Evolutionary conservation across 2,888 invertebrate species (phyloP).

Genomic region (Resseliella maxima): DNA sequence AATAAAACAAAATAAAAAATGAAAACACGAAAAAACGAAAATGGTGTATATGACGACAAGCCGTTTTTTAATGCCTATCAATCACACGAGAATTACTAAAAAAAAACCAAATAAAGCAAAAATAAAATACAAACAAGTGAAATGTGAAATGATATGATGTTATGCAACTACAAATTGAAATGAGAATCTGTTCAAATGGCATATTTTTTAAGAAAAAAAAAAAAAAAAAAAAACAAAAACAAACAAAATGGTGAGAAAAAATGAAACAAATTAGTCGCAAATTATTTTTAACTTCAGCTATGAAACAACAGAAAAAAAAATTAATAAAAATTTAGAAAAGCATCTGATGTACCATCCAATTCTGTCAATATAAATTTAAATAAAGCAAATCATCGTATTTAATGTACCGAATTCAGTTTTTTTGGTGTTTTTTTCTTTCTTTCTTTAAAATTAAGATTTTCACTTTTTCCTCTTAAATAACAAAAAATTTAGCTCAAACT

Average conservation of each 20-base stretch:
- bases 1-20: neutral
- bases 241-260: too few relatives aligned
- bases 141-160: neutral
- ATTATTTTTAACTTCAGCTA: constrained; percentile 51
- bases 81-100: neutral
- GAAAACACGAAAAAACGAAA: too few relatives aligned
- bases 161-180: constrained; percentile 42
- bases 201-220: constrained; percentile 26
- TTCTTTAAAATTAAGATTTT: too few relatives aligned
- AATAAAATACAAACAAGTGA: neutral
- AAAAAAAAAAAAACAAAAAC: neutral
- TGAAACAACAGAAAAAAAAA: neutral
- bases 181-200: constrained; percentile 48
- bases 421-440: neutral
- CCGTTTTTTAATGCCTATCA: constrained; percentile 37
- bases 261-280: too few relatives aligned
- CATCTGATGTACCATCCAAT: constrained; percentile 50
- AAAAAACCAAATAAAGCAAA: neutral
- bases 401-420: constrained; percentile 37
- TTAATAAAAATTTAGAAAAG: too few relatives aligned
- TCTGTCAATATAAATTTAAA: constrained; percentile 51
- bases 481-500: too few relatives aligned
- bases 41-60: constrained; percentile 30
- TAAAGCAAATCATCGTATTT: constrained; percentile 53
- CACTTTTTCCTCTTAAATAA: too few relatives aligned